Conservation (phyloP, 2,113 vertebrate genomes). For the Machaerirhynchus nigripectus region DNA sequence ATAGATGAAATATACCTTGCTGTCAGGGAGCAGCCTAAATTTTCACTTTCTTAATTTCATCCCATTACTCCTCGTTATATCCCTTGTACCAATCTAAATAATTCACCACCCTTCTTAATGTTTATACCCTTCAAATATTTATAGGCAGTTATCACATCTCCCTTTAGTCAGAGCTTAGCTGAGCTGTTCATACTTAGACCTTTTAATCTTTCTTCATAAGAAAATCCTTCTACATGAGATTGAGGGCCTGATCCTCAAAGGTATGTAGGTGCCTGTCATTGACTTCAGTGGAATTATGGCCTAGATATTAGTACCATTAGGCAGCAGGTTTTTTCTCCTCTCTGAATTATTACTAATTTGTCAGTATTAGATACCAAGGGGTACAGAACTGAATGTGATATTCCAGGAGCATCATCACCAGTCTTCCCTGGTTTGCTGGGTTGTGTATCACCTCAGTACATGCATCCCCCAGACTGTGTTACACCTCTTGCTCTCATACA, state of each 20-base stretch:
- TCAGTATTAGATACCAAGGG: background rate
- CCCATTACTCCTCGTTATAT: constrained; percentile 55
- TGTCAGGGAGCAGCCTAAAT: constrained; percentile 50
- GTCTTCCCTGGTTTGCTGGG: background rate
- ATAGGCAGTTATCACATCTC: constrained; percentile 59
- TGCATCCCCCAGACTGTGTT: background rate
- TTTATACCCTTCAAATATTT: constrained; percentile 72
- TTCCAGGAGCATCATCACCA: background rate
- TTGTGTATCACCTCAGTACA: background rate
- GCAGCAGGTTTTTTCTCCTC: background rate
- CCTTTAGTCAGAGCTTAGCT: constrained; percentile 49
- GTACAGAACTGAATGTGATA: background rate
- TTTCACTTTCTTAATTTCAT: constrained; percentile 58
- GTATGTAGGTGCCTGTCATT: constrained; percentile 3
- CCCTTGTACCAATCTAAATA: constrained; percentile 60
- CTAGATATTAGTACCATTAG: background rate
- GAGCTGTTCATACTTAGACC: constrained; percentile 45
- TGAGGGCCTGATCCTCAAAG: constrained; percentile 50
- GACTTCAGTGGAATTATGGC: background rate
- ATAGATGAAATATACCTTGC: constrained; percentile 14
- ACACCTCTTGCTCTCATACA: background rate
- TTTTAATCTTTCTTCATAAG: constrained; percentile 62
- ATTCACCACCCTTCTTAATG: constrained; percentile 52
- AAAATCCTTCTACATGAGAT: constrained; percentile 35
- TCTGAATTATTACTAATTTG: background rate